Percentiles rank a stretch among this genome's conserved stretches.
Evolutionary conservation across 30 jellyfish, hydroid and myxozoan species (phyloP).

Genomic region (Catostylus mosaicus): DNA sequence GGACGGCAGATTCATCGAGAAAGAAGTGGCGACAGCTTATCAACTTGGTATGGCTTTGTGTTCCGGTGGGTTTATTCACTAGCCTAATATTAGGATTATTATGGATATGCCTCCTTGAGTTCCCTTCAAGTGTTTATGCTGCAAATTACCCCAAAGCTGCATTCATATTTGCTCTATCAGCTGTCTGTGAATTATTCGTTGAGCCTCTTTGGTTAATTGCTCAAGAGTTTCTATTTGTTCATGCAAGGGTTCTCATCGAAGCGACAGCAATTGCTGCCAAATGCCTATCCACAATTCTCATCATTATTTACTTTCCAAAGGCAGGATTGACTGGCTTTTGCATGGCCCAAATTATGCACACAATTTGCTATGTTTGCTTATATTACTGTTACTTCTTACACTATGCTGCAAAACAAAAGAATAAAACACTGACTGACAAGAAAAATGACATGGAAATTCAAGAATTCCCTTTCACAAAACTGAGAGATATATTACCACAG

Average conservation of each 20-base stretch:
- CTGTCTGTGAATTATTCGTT: slow-evolving; percentile 59
- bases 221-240: slow-evolving; percentile 64
- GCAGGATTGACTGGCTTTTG: slow-evolving; percentile 69
- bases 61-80: slow-evolving; percentile 68
- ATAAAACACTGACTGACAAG: not conserved
- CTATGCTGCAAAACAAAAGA: slow-evolving; percentile 8
- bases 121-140: slow-evolving; percentile 56
- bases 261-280: slow-evolving; percentile 72
- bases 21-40: slow-evolving; percentile 71
- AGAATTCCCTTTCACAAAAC: slow-evolving; percentile 47
- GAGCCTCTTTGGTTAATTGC: slow-evolving; percentile 92
- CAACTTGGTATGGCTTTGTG: slow-evolving; percentile 78
- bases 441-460: slow-evolving; percentile 3
- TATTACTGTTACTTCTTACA: slow-evolving; percentile 65
- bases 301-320: slow-evolving; percentile 65
- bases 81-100: slow-evolving; percentile 37
- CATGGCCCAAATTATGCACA: slow-evolving; percentile 66
- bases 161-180: slow-evolving; percentile 56
- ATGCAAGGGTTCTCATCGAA: slow-evolving; percentile 82
- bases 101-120: slow-evolving; percentile 77
- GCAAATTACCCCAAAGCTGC: slow-evolving; percentile 57
- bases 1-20: slow-evolving; percentile 17
- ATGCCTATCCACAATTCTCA: slow-evolving; percentile 55
- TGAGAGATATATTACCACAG: slow-evolving; percentile 77
- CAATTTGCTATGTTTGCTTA: slow-evolving; percentile 45